Percentiles rank a stretch among this genome's conserved stretches.
Evolutionary conservation across 1,140 invertebrate species (phyloP).

Genomic region (Drosophila subpulchrella): DNA sequence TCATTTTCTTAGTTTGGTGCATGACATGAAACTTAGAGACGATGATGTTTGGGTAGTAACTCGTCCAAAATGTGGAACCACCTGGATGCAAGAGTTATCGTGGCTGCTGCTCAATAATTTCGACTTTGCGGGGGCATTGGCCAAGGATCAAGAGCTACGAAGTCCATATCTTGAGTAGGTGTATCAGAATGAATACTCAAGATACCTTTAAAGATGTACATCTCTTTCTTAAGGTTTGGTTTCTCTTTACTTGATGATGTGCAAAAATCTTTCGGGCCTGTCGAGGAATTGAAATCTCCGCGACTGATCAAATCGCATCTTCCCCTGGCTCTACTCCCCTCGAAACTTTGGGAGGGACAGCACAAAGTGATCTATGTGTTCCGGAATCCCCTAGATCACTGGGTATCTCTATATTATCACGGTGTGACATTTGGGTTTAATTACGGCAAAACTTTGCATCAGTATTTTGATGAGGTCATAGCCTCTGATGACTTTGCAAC

Average conservation of each 20-base stretch:
- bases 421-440: conserved; percentile 86
- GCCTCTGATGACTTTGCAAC: background rate
- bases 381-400: conserved; percentile 93
- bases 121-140: conserved; percentile 84
- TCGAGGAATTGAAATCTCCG: conserved; percentile 83
- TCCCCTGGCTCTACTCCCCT: conserved; percentile 87
- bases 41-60: conserved; percentile 86
- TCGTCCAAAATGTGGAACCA: conserved; percentile 86
- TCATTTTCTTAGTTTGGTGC: conserved; percentile 84
- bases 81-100: conserved; percentile 89
- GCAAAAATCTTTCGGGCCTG: conserved; percentile 47
- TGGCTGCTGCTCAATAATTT: conserved; percentile 87
- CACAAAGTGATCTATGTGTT: conserved; percentile 91
- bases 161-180: conserved; percentile 85
- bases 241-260: background rate
- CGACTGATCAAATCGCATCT: conserved; percentile 89
- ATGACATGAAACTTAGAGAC: conserved; percentile 84
- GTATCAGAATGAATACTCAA: background rate
- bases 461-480: conserved; percentile 35
- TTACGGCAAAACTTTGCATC: conserved; percentile 28
- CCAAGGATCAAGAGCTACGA: conserved; percentile 84
- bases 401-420: conserved; percentile 92
- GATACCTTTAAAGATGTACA: background rate
- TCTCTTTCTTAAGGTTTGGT: background rate
- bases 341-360: conserved; percentile 83